Percentiles rank a stretch among this genome's conserved stretches.
These are phyloP conservation scores for mouse (Mus musculus) DNA, from an alignment of 2,113 vertebrate species.

Conservation along the genomic window DNA sequence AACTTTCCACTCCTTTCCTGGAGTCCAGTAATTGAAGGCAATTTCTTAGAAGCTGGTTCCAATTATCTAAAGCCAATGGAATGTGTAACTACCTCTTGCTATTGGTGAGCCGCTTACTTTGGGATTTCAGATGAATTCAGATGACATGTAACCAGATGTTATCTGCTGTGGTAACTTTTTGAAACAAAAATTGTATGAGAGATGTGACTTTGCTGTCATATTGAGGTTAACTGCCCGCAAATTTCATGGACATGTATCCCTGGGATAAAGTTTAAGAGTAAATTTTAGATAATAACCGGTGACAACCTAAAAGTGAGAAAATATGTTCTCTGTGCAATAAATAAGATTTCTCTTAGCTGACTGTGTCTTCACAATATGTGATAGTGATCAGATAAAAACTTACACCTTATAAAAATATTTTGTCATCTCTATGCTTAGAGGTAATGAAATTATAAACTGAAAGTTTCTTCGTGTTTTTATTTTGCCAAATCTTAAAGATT, in stretches of 20 bases:
- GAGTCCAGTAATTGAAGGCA: slow-evolving; percentile 81
- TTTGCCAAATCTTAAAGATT: slow-evolving; percentile 53
- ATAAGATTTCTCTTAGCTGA: slow-evolving; percentile 4
- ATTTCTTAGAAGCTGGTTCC: slow-evolving; percentile 86
- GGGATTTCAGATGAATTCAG: slow-evolving; percentile 87
- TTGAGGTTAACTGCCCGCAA: slow-evolving; percentile 74
- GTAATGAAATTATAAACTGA: slow-evolving; percentile 58
- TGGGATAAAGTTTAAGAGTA: slow-evolving; percentile 31
- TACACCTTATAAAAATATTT: slow-evolving; percentile 45
- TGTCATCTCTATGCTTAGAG: slow-evolving; percentile 31
- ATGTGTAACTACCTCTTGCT: slow-evolving; percentile 88
- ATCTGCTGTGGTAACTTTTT: slow-evolving; percentile 82
- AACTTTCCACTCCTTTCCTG: slow-evolving; percentile 79
- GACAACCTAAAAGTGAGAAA: slow-evolving; percentile 25
- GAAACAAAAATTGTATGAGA: slow-evolving; percentile 76
- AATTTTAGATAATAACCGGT: slow-evolving; percentile 59
- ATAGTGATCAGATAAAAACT: slow-evolving; percentile 35
- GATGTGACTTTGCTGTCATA: slow-evolving; percentile 77
- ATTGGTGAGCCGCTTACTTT: slow-evolving; percentile 87
- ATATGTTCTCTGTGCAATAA: slow-evolving; percentile 17
- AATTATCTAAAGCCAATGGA: slow-evolving; percentile 87
- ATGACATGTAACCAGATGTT: slow-evolving; percentile 89
- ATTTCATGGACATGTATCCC: slow-evolving; percentile 64
- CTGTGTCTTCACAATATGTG: slow-evolving; percentile 29
- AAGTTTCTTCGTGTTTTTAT: slow-evolving; percentile 39